These are phyloP conservation scores for Mesembrinibis cayennensis DNA, from an alignment of 2,113 vertebrate genomes.

Conservation along the genomic window DNA sequence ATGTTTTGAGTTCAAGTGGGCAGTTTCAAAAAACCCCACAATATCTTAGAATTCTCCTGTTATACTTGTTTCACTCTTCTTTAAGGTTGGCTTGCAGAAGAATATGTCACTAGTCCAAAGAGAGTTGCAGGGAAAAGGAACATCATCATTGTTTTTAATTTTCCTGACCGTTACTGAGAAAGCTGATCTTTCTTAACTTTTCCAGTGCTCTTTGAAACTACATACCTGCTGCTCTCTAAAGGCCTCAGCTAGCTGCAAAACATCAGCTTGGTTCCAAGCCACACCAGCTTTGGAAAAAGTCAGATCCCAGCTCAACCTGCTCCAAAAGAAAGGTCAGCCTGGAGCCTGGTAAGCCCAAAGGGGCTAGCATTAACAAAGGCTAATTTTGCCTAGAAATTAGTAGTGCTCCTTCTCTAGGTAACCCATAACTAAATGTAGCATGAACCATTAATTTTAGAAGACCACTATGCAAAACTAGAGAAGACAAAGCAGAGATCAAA, in stretches of 20 bases:
- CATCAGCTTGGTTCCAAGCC: slow-evolving; percentile 22
- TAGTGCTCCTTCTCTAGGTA: background rate
- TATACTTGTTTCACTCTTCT: background rate
- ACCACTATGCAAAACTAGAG: background rate
- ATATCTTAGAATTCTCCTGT: background rate
- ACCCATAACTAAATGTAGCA: background rate
- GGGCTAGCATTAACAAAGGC: background rate
- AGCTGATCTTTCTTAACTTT: background rate
- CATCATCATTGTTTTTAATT: background rate
- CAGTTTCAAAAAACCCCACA: background rate
- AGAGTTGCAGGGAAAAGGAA: background rate
- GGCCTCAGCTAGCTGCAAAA: background rate
- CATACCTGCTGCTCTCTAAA: slow-evolving; percentile 20
- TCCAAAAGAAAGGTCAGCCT: slow-evolving; percentile 30
- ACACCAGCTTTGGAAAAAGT: slow-evolving; percentile 12
- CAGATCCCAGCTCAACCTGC: background rate
- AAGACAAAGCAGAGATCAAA: background rate
- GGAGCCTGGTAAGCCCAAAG: background rate
- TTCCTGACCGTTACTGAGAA: background rate
- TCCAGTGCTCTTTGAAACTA: background rate
- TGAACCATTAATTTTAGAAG: background rate
- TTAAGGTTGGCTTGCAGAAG: background rate
- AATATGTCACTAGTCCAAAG: background rate
- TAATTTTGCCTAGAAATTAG: slow-evolving; percentile 9
- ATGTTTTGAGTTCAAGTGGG: background rate